phyloP scores from a whole-genome alignment of 2,888 invertebrate genomes.

The Scelioninae gen. 1 region DNA sequence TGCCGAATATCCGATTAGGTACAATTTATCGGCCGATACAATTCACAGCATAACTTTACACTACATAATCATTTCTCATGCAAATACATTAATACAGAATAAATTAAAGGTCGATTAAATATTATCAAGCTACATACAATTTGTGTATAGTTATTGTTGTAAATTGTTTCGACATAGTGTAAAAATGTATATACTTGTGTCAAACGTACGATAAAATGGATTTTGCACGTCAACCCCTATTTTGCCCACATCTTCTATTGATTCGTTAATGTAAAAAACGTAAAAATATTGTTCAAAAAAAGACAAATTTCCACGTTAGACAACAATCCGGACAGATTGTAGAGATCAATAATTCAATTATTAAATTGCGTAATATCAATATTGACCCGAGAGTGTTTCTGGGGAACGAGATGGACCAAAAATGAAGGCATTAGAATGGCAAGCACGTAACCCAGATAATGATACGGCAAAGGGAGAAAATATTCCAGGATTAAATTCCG shows the following conservation, averaged over 20 bases:
- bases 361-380: conserved; percentile 65
- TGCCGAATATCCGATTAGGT: conserved; percentile 50
- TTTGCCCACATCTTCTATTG: conserved; percentile 24
- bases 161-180: conserved; percentile 11
- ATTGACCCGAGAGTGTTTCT: conserved; percentile 49
- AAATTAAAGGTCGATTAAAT: conserved; percentile 52
- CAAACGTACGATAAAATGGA: not conserved
- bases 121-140: conserved; percentile 6
- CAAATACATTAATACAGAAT: conserved; percentile 52
- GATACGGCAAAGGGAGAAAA: conserved; percentile 66
- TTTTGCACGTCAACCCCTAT: not conserved
- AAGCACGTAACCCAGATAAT: conserved; percentile 66
- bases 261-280: conserved; percentile 12
- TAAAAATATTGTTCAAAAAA: conserved; percentile 36
- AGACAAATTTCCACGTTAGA: not conserved
- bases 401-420: conserved; percentile 38
- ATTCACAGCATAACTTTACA: conserved; percentile 49
- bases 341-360: conserved; percentile 63
- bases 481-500: conserved; percentile 61
- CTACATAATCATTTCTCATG: conserved; percentile 58
- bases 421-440: conserved; percentile 67
- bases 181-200: not conserved
- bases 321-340: conserved; percentile 31
- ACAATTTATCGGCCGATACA: conserved; percentile 49
- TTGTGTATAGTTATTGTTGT: conserved; percentile 4